These are phyloP conservation scores for Ceraclea dissimilis DNA, from an alignment of 2,888 invertebrate species.

Conservation along the genomic window DNA sequence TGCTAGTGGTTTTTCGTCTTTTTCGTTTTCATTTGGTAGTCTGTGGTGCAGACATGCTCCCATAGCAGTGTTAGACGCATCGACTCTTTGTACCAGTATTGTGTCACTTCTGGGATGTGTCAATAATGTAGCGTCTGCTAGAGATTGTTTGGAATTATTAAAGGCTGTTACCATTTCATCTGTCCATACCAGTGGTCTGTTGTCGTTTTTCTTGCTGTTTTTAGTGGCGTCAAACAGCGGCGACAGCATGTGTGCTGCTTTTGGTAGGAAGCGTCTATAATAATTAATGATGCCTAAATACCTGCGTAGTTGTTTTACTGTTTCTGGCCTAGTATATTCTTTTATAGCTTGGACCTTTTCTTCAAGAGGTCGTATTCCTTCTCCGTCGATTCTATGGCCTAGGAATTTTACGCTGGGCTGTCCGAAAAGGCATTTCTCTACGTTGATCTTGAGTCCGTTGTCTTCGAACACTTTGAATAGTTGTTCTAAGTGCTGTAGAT, in stretches of 20 bases:
- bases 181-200: slow-evolving; percentile 16
- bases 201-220: background rate
- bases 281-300: background rate
- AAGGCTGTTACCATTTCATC: slow-evolving; percentile 26
- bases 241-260: background rate
- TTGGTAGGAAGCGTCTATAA: background rate
- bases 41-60: slow-evolving; percentile 34
- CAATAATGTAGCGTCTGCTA: slow-evolving; percentile 29
- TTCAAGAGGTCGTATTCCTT: background rate
- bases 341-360: background rate
- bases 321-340: background rate
- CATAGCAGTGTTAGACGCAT: slow-evolving; percentile 34
- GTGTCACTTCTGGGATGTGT: slow-evolving; percentile 30
- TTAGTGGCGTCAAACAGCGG: background rate
- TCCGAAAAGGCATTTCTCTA: background rate
- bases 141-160: slow-evolving; percentile 27
- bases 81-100: slow-evolving; percentile 29
- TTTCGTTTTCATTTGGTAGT: slow-evolving; percentile 3
- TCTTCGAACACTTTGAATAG: background rate
- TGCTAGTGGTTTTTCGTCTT: slow-evolving; percentile 31
- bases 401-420: background rate
- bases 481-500: background rate
- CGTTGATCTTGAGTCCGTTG: background rate
- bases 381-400: background rate
- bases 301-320: background rate